Evolutionary conservation across 2,888 invertebrate species (phyloP), one percentile per base, ranked within the genome.

Genomic region (Rhaphigaster nebulosa): DNA sequence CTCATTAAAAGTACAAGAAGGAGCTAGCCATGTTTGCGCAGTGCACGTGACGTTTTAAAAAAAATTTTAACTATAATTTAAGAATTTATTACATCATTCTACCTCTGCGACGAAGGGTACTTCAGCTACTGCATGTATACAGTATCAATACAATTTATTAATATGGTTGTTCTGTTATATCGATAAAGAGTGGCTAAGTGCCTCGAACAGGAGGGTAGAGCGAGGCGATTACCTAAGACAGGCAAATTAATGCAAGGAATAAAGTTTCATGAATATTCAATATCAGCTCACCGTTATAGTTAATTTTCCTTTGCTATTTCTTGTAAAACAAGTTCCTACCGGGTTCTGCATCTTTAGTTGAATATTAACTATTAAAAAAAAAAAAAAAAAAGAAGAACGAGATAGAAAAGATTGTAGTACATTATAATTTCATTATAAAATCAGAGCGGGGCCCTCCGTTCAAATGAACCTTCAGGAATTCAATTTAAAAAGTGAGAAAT

Each of bases 401-500:
- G 1, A 29, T 34, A 34, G 70, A 70, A 70, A 70, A 70, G 70
- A 1, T 2, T 34, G 18, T 29, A 70, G 29, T 34, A 34, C 34
- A 76, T 38, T 76, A 65, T 65, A 29, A 65, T 15, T 29, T 2
- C 65, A 65, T 65, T 65, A 76, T 76, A 76, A 76, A 38, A 76
- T 76, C 70, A 38, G 70, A 76, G 38, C 8, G 29, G 38, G 38
- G 38, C 6, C 60, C 70, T 38, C 38, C 34, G 34, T 76, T 76
- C 34, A 76, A 76, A 76, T 76, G 70, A 76, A 76, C 34, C 70
- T 76, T 76, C 70, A 20, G 38, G 34, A 38, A 76, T 76, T 76
- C 70, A 76, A 76, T 76, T 76, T 76, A 76, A 76, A 65, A 76
- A 76, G 70, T 76, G 70, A 76, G 70, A 76, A 76, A 76, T 76